A percentile compares a stretch with the other conserved stretches of the same genome.
Evolutionary conservation across 1,140 invertebrate genomes (phyloP).

Genomic region (Bursaphelenchus mucronatus): DNA sequence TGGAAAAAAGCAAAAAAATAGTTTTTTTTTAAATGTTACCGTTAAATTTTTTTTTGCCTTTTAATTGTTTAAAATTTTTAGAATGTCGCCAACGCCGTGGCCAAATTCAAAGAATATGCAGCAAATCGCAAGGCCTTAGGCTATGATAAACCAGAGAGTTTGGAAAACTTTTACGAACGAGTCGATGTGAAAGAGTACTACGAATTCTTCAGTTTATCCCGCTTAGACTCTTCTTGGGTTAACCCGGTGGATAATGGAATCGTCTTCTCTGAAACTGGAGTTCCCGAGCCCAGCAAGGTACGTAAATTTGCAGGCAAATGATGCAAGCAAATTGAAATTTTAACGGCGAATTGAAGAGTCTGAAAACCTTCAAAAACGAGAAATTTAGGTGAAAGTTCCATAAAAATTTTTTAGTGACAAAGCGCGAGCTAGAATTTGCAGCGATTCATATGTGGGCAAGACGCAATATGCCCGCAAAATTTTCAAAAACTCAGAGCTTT

Average conservation of each 20-base stretch:
- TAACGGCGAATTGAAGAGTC: too few species aligned
- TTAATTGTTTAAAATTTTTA: conserved; percentile 4
- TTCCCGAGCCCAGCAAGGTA: conserved; percentile 40
- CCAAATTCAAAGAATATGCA: conserved; percentile 43
- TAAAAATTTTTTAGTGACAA: too few species aligned
- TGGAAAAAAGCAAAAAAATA: not conserved
- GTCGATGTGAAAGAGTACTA: conserved; percentile 31
- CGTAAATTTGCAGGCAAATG: not conserved
- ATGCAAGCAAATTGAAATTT: conserved; percentile 10
- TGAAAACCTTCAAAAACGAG: too few species aligned
- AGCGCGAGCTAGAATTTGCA: too few species aligned
- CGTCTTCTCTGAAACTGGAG: conserved; percentile 46
- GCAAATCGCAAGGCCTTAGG: conserved; percentile 39
- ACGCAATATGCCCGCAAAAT: too few species aligned
- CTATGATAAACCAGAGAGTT: conserved; percentile 29
- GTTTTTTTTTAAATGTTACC: not conserved
- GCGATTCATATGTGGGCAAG: not conserved
- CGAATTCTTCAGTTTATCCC: conserved; percentile 40
- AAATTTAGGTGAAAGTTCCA: too few species aligned
- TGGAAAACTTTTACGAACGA: conserved; percentile 36
- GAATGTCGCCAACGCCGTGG: conserved; percentile 33
- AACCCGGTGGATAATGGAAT: conserved; percentile 43
- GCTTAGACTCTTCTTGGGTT: conserved; percentile 32
- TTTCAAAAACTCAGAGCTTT: too few species aligned
- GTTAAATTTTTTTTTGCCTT: not conserved